Base-by-base conservation (phyloP, 2,113 vertebrate genomes). In the Ictidomys tridecemlineatus region DNA sequence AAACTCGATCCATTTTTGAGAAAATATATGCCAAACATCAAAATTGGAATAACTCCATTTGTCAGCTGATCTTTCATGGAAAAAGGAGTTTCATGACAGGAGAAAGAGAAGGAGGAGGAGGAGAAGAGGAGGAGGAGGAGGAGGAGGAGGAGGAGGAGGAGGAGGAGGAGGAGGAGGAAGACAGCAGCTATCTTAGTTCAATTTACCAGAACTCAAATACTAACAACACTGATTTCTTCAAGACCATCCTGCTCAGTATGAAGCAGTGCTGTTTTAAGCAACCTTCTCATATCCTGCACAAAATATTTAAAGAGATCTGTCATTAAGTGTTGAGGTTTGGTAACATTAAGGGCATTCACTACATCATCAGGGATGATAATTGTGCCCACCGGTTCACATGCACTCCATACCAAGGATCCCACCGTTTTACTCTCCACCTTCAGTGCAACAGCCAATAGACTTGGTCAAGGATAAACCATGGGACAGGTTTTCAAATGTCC, bases 361-460 rank as follows among this genome's bases (percentile, higher is more conserved):
- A 8, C 8, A 18, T 32, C 17, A 24, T 24, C 32, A 39, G 18
- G 37, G 63, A 51, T 34, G 37, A 39, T 22, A 14, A 24, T 2
- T 22, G 4, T 42, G 24, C 61, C 61, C 61, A 63, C 24, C 9
- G 26, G 26, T 63, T 26, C 61, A 63, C 24, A 9, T 0, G 2
- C 26, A 8, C 26, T 14, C 6, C 22, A 7, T 24, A 20, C 63
- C 12, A 8, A 34, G 17, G 32, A 26, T 2, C 14, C 67, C 18
- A 32, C 53, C 0, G 1, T 14, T 34, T 30, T 2, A 69, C 8
- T 5, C 30, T 39, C 51, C 51, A 53, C 13, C 67, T 42, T 28
- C 4, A 4, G 45, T 8, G 20, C 13, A 53, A 5, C 1, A 0
- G 20, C 26, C 34, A 5, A 4, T 2, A 22, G 6, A 37, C 9